These are phyloP conservation scores for Prenolepis imparis DNA, from an alignment of 2,888 invertebrate genomes.

Conservation along the genomic window DNA sequence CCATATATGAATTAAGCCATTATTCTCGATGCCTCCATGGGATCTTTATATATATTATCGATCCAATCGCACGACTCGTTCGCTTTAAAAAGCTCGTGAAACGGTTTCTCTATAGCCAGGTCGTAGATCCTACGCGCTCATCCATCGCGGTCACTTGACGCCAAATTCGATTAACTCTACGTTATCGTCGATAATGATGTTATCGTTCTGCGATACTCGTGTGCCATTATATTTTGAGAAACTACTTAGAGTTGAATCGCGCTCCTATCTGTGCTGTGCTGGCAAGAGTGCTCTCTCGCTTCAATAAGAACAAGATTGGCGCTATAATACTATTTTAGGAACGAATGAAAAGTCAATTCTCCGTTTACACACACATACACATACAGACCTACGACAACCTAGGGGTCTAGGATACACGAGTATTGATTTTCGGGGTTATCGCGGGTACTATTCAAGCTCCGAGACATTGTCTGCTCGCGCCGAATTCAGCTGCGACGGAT, in stretches of 20 bases:
- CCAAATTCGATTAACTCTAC: slow-evolving; percentile 64
- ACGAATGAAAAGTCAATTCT: not conserved
- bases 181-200: slow-evolving; percentile 27
- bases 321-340: not conserved
- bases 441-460: slow-evolving; percentile 46
- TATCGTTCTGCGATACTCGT: not conserved
- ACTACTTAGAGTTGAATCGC: not conserved
- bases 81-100: slow-evolving; percentile 73
- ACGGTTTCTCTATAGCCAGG: slow-evolving; percentile 66
- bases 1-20: slow-evolving; percentile 78
- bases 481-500: slow-evolving; percentile 14
- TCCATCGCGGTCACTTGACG: slow-evolving; percentile 46
- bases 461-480: slow-evolving; percentile 52
- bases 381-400: slow-evolving; percentile 72
- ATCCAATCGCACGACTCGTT: slow-evolving; percentile 78
- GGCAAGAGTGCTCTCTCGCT: not conserved
- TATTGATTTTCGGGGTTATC: slow-evolving; percentile 71
- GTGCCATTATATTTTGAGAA: slow-evolving; percentile 19
- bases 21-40: slow-evolving; percentile 75
- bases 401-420: slow-evolving; percentile 51
- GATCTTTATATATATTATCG: slow-evolving; percentile 76
- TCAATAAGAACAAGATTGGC: not conserved
- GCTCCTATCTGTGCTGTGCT: not conserved
- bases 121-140: slow-evolving; percentile 64
- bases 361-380: slow-evolving; percentile 57